Evolutionary conservation across 2,113 vertebrate genomes (phyloP).

Genomic region (Merops nubicus): DNA sequence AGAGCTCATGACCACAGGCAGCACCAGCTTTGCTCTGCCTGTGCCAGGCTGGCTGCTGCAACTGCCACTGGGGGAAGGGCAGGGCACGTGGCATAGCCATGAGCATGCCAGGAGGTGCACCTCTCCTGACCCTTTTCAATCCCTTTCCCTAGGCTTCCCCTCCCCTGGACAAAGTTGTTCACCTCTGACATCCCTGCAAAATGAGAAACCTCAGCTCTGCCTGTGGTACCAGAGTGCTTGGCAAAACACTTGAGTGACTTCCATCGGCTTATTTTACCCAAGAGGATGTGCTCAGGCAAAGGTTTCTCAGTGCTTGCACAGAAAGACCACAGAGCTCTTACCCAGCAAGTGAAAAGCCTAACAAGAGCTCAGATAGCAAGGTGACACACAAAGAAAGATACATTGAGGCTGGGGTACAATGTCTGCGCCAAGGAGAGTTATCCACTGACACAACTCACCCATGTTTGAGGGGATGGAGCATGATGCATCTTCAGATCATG

Average conservation of each 20-base stretch:
- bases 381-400: not conserved
- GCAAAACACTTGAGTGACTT: not conserved
- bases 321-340: not conserved
- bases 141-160: not conserved
- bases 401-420: not conserved
- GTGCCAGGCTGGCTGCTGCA: not conserved
- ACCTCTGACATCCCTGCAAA: not conserved
- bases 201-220: not conserved
- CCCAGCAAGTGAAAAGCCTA: not conserved
- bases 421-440: not conserved
- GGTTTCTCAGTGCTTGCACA: not conserved
- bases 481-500: fast-evolving
- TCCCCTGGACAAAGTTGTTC: not conserved
- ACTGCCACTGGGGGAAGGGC: not conserved
- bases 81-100: fast-evolving
- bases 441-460: not conserved
- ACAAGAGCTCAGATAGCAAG: not conserved
- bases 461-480: not conserved
- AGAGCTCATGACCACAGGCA: not conserved
- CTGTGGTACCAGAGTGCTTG: not conserved
- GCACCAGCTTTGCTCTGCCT: not conserved
- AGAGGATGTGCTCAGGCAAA: not conserved
- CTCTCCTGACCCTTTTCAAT: not conserved
- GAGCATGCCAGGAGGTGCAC: not conserved
- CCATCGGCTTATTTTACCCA: not conserved